phyloP scores from a whole-genome alignment of 2,113 vertebrate genomes.

The Egretta garzetta region DNA sequence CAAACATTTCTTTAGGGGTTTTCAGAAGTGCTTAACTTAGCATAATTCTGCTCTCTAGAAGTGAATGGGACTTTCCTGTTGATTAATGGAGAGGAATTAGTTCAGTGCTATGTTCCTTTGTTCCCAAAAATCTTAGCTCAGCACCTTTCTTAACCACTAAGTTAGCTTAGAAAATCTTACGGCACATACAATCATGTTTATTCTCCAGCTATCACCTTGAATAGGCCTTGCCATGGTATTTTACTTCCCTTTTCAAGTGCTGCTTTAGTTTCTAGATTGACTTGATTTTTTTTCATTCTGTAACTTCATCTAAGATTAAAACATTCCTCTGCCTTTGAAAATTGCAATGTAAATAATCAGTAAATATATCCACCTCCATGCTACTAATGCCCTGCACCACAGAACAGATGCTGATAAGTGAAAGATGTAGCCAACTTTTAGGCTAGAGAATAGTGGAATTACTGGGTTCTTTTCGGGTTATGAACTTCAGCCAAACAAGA shows the following conservation, averaged over 20 bases:
- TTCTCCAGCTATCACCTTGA: conserved; percentile 17
- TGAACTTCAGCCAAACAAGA: conserved; percentile 57
- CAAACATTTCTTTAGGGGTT: neutral
- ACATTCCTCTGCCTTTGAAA: conserved; percentile 54
- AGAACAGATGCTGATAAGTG: conserved; percentile 29
- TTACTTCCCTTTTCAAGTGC: neutral
- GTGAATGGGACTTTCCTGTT: neutral
- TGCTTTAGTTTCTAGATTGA: conserved; percentile 12
- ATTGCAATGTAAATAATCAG: conserved; percentile 35
- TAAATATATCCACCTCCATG: conserved; percentile 33
- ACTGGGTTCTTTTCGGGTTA: conserved; percentile 45
- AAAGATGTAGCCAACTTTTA: neutral
- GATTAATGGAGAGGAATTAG: conserved; percentile 19
- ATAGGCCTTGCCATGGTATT: neutral
- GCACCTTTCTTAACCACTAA: conserved; percentile 39
- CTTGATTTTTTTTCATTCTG: neutral
- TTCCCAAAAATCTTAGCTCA: conserved; percentile 31
- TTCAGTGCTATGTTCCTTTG: conserved; percentile 10
- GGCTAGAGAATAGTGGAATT: conserved; percentile 16
- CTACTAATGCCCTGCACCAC: neutral
- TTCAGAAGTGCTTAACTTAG: conserved; percentile 33
- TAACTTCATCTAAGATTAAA: conserved; percentile 56
- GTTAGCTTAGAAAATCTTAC: neutral
- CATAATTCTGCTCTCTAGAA: neutral
- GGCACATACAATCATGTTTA: neutral